Percentiles rank a stretch among this genome's conserved stretches.
Conservation (phyloP, 2,888 invertebrate species). For the Harmothoe impar region DNA sequence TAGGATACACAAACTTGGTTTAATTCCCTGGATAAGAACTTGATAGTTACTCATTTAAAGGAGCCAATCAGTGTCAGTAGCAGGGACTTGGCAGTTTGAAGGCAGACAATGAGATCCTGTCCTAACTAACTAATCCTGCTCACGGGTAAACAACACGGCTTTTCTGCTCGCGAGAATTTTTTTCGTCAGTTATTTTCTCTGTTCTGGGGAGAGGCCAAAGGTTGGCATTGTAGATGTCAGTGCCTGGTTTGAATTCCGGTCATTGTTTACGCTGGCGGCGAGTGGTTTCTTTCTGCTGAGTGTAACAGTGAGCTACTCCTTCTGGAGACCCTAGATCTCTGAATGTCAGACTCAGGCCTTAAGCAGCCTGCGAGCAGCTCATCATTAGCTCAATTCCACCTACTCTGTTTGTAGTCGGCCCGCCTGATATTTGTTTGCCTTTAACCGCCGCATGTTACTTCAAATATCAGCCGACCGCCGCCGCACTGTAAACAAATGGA, state of each 20-base stretch:
- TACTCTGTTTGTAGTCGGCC: constrained; percentile 21
- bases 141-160: not conserved
- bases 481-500: constrained; percentile 39
- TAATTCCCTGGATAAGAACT: not conserved
- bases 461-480: not conserved
- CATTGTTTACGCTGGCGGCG: constrained; percentile 24
- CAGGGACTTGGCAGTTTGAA: not conserved
- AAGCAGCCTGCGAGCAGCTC: not conserved
- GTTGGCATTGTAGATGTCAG: not conserved
- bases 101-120: not conserved
- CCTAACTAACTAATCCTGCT: not conserved
- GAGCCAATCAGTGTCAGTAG: not conserved
- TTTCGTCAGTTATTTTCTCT: not conserved
- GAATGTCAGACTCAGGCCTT: constrained; percentile 21
- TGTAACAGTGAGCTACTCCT: no score
- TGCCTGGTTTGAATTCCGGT: constrained; percentile 16
- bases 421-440: constrained; percentile 43
- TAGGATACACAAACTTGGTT: not conserved
- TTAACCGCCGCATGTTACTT: not conserved
- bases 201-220: constrained; percentile 17
- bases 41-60: not conserved
- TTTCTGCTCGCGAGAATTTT: not conserved
- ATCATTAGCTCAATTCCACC: constrained; percentile 22
- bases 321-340: constrained; percentile 18
- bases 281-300: not conserved